Evolutionary conservation across 2,888 invertebrate genomes (phyloP).

Genomic region (Tyria jacobaeae): DNA sequence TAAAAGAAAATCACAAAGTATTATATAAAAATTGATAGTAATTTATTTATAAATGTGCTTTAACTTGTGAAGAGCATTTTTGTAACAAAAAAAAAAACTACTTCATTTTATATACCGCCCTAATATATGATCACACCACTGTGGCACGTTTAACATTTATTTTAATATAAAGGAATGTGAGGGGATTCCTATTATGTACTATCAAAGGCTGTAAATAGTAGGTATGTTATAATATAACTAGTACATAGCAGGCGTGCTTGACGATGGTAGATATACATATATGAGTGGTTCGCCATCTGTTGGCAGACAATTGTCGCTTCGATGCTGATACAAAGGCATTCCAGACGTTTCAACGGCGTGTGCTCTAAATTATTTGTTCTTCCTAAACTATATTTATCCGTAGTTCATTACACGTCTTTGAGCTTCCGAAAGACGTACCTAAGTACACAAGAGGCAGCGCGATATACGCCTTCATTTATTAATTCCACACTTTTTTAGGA

Average conservation of each 20-base stretch:
- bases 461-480: background rate
- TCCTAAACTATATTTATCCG: conserved; percentile 40
- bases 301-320: conserved; percentile 44
- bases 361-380: conserved; percentile 33
- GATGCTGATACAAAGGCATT: conserved; percentile 58
- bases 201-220: background rate
- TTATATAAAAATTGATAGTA: too few relatives aligned
- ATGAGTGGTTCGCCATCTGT: conserved; percentile 43
- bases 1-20: too few relatives aligned
- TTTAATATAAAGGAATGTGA: too few relatives aligned
- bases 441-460: background rate
- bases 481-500: background rate
- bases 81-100: too few relatives aligned
- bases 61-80: too few relatives aligned
- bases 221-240: conserved; percentile 8
- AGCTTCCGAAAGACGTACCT: background rate
- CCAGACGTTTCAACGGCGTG: conserved; percentile 44
- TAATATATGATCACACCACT: too few relatives aligned
- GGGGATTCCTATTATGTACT: background rate
- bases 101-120: too few relatives aligned
- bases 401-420: conserved; percentile 15
- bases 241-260: conserved; percentile 21
- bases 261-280: conserved; percentile 35
- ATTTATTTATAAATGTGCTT: too few relatives aligned
- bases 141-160: too few relatives aligned